Evolutionary conservation across 1,140 invertebrate species (phyloP), one percentile per base, ranked within the genome.

Genomic region (Galleria mellonella): DNA sequence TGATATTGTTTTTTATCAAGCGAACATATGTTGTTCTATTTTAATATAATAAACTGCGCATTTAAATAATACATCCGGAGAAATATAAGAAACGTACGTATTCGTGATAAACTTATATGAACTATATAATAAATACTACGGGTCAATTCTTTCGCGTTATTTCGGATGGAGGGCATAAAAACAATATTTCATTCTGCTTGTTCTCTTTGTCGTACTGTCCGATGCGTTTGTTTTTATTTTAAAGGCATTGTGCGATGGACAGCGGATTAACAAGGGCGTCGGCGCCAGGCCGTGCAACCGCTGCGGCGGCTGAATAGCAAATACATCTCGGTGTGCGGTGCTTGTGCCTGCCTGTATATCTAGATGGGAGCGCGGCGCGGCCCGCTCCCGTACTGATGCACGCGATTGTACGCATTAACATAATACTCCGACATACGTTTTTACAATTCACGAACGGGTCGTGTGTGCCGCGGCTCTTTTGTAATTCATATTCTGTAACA

Each of bases 251-350:
- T 61, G 71, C 72, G 69, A 70, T 70, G 68, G 68, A 62, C 65
- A 63, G 40, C 36, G 64, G 67, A 72, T 78, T 76, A 82, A 78
- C 77, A 76, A 58, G 61, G 51, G 58, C 58, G 55, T 64, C 69
- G 76, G 76, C 76, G 76, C 76, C 72, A 55, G 51, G 37, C 52
- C 51, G 46, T 53, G 57, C 52, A 49, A 46, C 37, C 45, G 30
- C 47, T 30, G 51, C 46, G 69, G 60, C 58, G 57, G 54, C 46
- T 50, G 70, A 55, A 67, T 71, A 74, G 71, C 71, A 66, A 78
- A 76, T 72, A 62, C 38, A 39, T 38, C 71, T 50, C 55, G 38
- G 55, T 67, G 63, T 65, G 65, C 58, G 63, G 55, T 53, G 56
- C 51, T 23, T 17, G 10, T 37, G 36, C 7, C 3, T 14, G 3